These are phyloP conservation scores for Spheniscus humboldti DNA, from an alignment of 2,797 vertebrate genomes.

Conservation along the genomic window DNA sequence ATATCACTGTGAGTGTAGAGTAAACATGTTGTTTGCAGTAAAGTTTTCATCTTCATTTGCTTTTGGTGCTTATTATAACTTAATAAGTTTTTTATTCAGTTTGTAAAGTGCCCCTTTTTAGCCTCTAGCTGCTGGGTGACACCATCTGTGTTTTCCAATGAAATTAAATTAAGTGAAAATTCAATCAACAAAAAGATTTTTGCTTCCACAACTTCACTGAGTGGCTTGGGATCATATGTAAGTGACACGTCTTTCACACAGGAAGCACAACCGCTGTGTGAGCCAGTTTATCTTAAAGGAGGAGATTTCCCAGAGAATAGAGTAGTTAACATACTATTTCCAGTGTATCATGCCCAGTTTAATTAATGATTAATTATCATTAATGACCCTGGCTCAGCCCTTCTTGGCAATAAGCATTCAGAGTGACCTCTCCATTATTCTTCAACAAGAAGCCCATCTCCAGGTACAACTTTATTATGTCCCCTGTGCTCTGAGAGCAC, in stretches of 20 bases:
- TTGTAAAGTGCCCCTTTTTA: conserved; percentile 71
- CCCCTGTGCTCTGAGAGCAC: accelerated
- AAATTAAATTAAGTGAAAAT: conserved; percentile 79
- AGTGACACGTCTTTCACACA: neutral
- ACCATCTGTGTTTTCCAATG: conserved; percentile 76
- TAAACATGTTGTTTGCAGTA: conserved; percentile 14
- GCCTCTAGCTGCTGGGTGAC: conserved; percentile 69
- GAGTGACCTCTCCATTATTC: neutral
- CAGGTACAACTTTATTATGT: neutral
- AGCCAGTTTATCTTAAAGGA: neutral
- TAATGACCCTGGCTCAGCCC: conserved; percentile 11
- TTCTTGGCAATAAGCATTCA: neutral
- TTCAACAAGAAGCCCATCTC: neutral
- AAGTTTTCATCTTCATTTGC: conserved; percentile 60
- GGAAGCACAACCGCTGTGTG: neutral
- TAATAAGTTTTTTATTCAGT: conserved; percentile 63
- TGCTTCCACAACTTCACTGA: conserved; percentile 61
- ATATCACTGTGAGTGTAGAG: neutral
- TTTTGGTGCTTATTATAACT: conserved; percentile 63
- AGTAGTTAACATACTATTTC: neutral
- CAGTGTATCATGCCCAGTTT: neutral
- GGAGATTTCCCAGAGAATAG: neutral
- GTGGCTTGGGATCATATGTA: neutral
- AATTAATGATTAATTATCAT: conserved; percentile 55
- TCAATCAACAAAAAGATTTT: conserved; percentile 70